Evolutionary conservation across 2,888 invertebrate genomes (phyloP).

Genomic region (Drosophila mimetica): DNA sequence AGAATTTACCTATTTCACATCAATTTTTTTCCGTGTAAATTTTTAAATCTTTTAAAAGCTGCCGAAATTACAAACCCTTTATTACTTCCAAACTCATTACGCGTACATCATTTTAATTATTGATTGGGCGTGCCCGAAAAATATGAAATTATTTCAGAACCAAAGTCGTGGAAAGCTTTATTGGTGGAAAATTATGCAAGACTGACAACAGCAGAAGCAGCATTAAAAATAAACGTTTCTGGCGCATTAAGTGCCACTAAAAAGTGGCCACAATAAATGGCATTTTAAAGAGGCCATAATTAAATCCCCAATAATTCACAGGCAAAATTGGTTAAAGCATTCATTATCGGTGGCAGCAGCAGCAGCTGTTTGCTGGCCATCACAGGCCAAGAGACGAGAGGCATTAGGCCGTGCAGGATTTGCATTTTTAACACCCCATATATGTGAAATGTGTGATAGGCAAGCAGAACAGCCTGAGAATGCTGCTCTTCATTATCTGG

Average conservation of each 20-base stretch:
- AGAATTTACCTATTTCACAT: too few relatives aligned
- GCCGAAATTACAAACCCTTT: neutral
- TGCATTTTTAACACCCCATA: slow-evolving; percentile 65
- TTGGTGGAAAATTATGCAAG: slow-evolving; percentile 64
- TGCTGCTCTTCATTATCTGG: slow-evolving; percentile 26
- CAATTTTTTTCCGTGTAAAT: too few relatives aligned
- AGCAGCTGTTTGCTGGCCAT: too few relatives aligned
- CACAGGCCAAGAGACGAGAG: slow-evolving; percentile 30
- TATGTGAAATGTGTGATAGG: slow-evolving; percentile 14
- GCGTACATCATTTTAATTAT: neutral
- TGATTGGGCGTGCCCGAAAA: neutral
- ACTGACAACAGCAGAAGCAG: slow-evolving; percentile 56
- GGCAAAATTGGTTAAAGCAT: slow-evolving; percentile 60
- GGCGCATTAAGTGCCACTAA: slow-evolving; percentile 51
- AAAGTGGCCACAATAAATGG: slow-evolving; percentile 57
- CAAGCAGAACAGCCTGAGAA: neutral
- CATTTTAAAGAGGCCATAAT: slow-evolving; percentile 74
- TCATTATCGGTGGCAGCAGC: slow-evolving; percentile 51
- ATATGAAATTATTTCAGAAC: slow-evolving; percentile 11
- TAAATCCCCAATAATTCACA: slow-evolving; percentile 74
- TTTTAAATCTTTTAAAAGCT: neutral
- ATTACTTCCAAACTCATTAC: neutral
- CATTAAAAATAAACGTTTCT: slow-evolving; percentile 27
- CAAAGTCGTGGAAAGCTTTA: slow-evolving; percentile 26
- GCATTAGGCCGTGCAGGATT: slow-evolving; percentile 65